These are phyloP conservation scores for Hydropotes inermis DNA, from an alignment of 2,113 vertebrate genomes.

Conservation along the genomic window DNA sequence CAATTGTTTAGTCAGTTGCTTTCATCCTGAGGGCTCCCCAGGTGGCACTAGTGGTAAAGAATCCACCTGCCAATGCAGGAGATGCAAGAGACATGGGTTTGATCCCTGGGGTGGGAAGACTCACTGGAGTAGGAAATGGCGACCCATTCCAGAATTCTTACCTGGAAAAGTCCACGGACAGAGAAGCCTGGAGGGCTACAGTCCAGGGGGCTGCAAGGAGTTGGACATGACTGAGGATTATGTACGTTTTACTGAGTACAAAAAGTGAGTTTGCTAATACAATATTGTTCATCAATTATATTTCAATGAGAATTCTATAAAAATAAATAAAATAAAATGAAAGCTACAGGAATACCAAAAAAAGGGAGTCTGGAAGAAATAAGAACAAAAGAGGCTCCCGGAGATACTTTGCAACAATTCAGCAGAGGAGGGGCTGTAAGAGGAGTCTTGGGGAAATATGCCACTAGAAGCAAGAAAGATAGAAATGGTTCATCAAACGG, in stretches of 20 bases:
- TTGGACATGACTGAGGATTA: neutral
- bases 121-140: neutral
- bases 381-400: neutral
- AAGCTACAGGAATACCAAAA: neutral
- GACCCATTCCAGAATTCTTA: neutral
- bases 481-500: neutral
- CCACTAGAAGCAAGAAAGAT: neutral
- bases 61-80: neutral
- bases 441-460: neutral
- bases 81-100: neutral
- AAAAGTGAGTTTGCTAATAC: neutral
- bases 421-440: neutral
- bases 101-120: neutral
- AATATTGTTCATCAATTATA: neutral
- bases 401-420: neutral
- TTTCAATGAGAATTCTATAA: neutral
- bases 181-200: neutral
- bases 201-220: neutral
- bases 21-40: neutral
- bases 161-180: neutral
- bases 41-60: neutral
- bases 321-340: neutral
- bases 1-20: neutral
- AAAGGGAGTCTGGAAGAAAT: neutral
- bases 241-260: neutral